Conservation (phyloP, 1,140 invertebrate species). For the Kradibia gibbosae region DNA sequence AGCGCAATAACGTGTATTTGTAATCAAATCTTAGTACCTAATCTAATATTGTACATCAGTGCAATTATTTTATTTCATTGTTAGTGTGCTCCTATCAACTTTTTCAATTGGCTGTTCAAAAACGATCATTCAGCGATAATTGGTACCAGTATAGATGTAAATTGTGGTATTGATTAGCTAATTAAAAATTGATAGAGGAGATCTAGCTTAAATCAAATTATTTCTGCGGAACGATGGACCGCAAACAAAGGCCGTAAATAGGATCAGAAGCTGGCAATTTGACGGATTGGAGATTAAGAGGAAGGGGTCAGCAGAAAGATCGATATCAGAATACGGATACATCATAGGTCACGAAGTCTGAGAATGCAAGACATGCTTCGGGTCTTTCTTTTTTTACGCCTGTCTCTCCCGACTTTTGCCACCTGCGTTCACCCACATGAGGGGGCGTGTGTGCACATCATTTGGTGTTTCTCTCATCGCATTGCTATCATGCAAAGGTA, state of each 20-base stretch:
- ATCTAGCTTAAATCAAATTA: neutral
- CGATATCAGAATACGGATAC: constrained; percentile 66
- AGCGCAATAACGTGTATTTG: too few species aligned
- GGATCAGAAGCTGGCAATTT: too few species aligned
- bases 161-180: neutral
- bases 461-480: neutral
- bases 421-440: neutral
- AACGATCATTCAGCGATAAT: too few species aligned
- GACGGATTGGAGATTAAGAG: neutral
- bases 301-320: constrained; percentile 56
- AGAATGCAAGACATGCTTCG: constrained; percentile 49
- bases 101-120: too few species aligned
- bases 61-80: too few species aligned
- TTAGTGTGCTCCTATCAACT: too few species aligned
- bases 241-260: too few species aligned
- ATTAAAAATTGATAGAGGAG: neutral
- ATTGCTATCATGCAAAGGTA: neutral
- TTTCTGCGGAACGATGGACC: neutral
- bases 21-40: too few species aligned
- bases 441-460: neutral
- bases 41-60: neutral
- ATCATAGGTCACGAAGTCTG: constrained; percentile 64
- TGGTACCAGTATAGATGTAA: too few species aligned
- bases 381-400: neutral
- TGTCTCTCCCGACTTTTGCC: neutral